Conservation (phyloP, 2,797 vertebrate species). For the Sebastes vulpes region DNA sequence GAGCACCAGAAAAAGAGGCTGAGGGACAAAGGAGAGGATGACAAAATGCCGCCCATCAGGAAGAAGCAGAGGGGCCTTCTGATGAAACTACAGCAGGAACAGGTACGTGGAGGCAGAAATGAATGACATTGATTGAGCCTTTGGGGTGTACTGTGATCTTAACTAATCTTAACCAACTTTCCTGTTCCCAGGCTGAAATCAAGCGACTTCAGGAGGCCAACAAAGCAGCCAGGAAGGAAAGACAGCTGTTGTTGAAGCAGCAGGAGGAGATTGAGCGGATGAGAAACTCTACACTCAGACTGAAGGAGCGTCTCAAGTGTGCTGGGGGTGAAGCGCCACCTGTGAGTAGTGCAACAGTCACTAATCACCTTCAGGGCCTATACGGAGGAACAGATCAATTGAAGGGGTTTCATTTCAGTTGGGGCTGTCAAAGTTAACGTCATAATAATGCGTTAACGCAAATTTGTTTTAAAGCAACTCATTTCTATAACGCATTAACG, state of each 20-base stretch:
- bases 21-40: constrained; percentile 97
- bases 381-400: not conserved
- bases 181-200: constrained; percentile 91
- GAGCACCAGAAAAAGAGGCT: constrained; percentile 96
- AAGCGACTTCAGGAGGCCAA: constrained; percentile 97
- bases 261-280: constrained; percentile 97
- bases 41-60: constrained; percentile 98
- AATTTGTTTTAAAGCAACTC: no score
- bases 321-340: constrained; percentile 89
- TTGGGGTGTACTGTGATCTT: not conserved
- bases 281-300: constrained; percentile 92
- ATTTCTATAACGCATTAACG: no score
- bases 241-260: constrained; percentile 95
- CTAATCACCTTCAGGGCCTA: not conserved
- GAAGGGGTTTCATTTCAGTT: not conserved
- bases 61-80: constrained; percentile 96
- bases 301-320: constrained; percentile 94
- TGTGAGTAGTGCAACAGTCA: constrained; percentile 78
- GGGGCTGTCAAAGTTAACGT: not conserved
- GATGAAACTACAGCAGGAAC: constrained; percentile 95
- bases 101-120: constrained; percentile 82
- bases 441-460: not conserved
- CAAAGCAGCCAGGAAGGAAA: constrained; percentile 95
- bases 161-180: not conserved
- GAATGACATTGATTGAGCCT: not conserved